These are phyloP conservation scores for Caenorhabditis sulstoni DNA, from an alignment of 2,888 invertebrate species.

Conservation along the genomic window DNA sequence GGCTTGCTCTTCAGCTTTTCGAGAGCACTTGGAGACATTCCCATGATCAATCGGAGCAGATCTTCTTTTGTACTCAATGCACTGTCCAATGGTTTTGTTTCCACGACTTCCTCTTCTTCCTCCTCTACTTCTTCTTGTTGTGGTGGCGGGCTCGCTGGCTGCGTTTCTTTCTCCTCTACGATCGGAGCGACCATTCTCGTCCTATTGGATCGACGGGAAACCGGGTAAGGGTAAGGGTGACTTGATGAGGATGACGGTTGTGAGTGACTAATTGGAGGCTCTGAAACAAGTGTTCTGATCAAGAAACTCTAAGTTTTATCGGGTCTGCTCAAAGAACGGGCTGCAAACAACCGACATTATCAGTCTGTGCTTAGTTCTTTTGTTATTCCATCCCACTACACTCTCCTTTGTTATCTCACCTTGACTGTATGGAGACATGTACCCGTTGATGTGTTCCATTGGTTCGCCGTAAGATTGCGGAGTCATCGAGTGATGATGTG, in stretches of 20 bases:
- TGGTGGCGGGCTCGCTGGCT: not conserved
- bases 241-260: not conserved
- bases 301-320: too few species aligned
- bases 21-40: slow-evolving; percentile 67
- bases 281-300: too few species aligned
- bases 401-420: not conserved
- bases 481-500: slow-evolving; percentile 33
- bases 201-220: not conserved
- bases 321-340: too few species aligned
- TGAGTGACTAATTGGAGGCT: too few species aligned
- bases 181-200: too few species aligned
- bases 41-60: slow-evolving; percentile 62
- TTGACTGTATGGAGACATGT: slow-evolving; percentile 28
- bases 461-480: slow-evolving; percentile 28
- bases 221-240: not conserved
- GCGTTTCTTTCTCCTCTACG: too few species aligned
- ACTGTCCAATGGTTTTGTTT: too few species aligned
- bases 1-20: slow-evolving; percentile 47
- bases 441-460: slow-evolving; percentile 49
- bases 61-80: slow-evolving; percentile 70
- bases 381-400: too few species aligned
- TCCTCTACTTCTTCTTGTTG: slow-evolving; percentile 3
- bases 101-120: not conserved
- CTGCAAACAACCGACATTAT: too few species aligned
- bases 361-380: too few species aligned